A percentile compares a stretch with the other conserved stretches of the same genome.
Conservation (phyloP, 2,888 invertebrate species). For the Teleiodes luculella region DNA sequence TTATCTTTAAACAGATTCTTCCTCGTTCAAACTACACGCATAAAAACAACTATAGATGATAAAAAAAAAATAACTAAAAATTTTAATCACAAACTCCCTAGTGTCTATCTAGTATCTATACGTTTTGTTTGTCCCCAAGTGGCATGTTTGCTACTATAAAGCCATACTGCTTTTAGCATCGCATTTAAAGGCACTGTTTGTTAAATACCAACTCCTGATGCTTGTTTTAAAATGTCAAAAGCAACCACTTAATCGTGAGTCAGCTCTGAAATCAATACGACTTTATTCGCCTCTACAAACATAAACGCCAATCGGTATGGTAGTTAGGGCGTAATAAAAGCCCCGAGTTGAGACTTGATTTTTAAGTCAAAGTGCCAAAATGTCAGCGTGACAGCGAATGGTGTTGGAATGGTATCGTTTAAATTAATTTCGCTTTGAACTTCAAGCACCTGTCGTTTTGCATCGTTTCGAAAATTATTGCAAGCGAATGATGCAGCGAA, state of each 20-base stretch:
- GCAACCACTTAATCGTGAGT: neutral
- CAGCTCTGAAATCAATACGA: constrained; percentile 3
- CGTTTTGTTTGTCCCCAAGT: neutral
- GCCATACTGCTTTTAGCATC: neutral
- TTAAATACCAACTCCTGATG: constrained; percentile 3
- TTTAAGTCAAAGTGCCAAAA: constrained; percentile 27
- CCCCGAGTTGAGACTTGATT: neutral
- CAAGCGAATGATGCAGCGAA: neutral
- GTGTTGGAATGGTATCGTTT: neutral
- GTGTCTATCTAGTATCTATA: no score
- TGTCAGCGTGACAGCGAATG: constrained; percentile 28
- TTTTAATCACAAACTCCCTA: no score
- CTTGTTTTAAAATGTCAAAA: constrained; percentile 1
- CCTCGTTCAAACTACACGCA: neutral
- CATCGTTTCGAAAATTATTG: constrained; percentile 6
- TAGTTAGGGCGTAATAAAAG: constrained; percentile 23
- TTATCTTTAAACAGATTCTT: neutral
- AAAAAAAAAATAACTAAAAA: constrained; percentile 14
- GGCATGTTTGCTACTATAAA: neutral
- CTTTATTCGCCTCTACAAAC: constrained; percentile 22
- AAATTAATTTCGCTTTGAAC: neutral
- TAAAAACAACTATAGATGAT: constrained; percentile 13
- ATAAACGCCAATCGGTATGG: constrained; percentile 32
- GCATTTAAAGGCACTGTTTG: neutral
- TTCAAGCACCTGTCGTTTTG: constrained; percentile 10